Evolutionary conservation across 2,113 vertebrate genomes (phyloP).

Genomic region (Panthera leo): DNA sequence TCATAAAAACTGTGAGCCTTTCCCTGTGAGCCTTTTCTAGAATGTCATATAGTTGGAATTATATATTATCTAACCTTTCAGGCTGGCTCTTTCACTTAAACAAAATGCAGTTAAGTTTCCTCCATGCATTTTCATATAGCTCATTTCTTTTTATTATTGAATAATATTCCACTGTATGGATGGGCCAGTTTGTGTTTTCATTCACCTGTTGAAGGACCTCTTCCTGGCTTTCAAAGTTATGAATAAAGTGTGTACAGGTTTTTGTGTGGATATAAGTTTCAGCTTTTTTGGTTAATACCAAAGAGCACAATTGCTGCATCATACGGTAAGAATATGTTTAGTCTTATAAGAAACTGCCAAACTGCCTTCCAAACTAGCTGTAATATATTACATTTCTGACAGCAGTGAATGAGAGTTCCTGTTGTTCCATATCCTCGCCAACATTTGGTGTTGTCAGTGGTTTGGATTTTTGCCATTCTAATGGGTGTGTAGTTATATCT

Average conservation of each 20-base stretch:
- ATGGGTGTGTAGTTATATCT: neutral
- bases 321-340: neutral
- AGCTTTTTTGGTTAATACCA: neutral
- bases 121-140: neutral
- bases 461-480: neutral
- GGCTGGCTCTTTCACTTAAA: neutral
- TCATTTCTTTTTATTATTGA: neutral
- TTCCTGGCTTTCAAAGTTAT: constrained; percentile 1
- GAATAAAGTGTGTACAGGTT: constrained; percentile 9
- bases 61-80: neutral
- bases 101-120: neutral
- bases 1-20: neutral
- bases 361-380: neutral
- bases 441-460: neutral
- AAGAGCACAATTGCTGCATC: neutral
- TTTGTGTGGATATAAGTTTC: neutral
- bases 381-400: neutral
- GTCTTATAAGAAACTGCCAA: constrained; percentile 8
- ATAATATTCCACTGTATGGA: neutral
- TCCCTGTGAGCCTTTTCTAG: neutral
- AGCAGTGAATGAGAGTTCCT: neutral
- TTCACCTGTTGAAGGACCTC: constrained; percentile 11
- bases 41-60: neutral
- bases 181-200: neutral
- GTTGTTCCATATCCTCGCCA: neutral